These are phyloP conservation scores for Autographa pulchrina DNA, from an alignment of 2,888 invertebrate genomes.

Conservation along the genomic window DNA sequence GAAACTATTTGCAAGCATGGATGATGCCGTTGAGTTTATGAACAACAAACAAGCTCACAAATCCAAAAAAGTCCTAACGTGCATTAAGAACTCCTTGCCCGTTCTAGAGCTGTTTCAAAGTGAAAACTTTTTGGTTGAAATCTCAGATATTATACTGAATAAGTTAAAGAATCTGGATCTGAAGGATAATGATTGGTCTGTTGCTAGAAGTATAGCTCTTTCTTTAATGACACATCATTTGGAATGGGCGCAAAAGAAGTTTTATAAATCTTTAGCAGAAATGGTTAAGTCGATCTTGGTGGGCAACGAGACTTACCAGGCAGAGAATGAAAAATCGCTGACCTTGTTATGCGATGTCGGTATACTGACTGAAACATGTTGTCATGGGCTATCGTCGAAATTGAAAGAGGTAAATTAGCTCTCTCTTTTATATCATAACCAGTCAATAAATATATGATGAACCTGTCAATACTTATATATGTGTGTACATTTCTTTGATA, in stretches of 20 bases:
- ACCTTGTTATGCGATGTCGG: slow-evolving; percentile 89
- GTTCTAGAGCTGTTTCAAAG: slow-evolving; percentile 90
- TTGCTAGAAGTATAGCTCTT: slow-evolving; percentile 82
- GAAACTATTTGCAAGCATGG: slow-evolving; percentile 78
- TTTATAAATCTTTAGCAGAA: slow-evolving; percentile 88
- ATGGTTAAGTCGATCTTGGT: slow-evolving; percentile 89
- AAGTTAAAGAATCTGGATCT: slow-evolving; percentile 76
- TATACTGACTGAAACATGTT: slow-evolving; percentile 91
- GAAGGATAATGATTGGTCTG: slow-evolving; percentile 76
- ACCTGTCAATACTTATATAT: too few species aligned
- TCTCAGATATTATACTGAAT: slow-evolving; percentile 76
- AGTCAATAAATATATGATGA: slow-evolving; percentile 4
- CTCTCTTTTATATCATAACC: too few species aligned
- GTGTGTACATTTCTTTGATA: too few species aligned
- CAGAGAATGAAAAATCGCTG: slow-evolving; percentile 83
- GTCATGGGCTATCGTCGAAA: slow-evolving; percentile 88
- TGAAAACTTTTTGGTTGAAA: slow-evolving; percentile 84
- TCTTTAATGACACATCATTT: slow-evolving; percentile 89
- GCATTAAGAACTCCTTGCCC: slow-evolving; percentile 87
- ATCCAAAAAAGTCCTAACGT: slow-evolving; percentile 76
- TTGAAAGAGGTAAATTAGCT: slow-evolving; percentile 68
- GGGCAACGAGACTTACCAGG: slow-evolving; percentile 80
- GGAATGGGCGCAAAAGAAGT: slow-evolving; percentile 86
- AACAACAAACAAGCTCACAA: slow-evolving; percentile 72
- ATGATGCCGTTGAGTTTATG: slow-evolving; percentile 78